These are phyloP conservation scores for Drosophila atripex DNA, from an alignment of 2,888 invertebrate species.

Conservation along the genomic window DNA sequence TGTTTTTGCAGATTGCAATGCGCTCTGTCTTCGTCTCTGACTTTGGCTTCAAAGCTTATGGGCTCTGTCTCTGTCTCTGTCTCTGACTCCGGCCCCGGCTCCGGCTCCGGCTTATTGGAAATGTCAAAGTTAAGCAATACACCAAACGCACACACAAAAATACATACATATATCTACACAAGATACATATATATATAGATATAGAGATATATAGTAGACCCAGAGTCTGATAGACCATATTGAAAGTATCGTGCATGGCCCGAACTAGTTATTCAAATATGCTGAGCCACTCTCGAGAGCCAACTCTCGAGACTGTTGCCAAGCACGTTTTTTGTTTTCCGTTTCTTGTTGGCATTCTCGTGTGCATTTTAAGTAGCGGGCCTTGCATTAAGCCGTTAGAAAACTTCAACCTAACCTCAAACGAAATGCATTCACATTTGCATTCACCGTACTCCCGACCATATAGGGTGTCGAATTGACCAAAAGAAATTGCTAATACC, in stretches of 20 bases:
- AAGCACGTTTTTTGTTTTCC: slow-evolving; percentile 76
- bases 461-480: slow-evolving; percentile 65
- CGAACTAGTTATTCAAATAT: slow-evolving; percentile 79
- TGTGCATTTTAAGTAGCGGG: slow-evolving; percentile 70
- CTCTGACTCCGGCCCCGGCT: no score
- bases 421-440: slow-evolving; percentile 42
- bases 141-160: slow-evolving; percentile 30
- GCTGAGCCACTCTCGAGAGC: slow-evolving; percentile 49
- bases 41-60: no score
- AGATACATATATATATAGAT: slow-evolving; percentile 10
- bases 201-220: slow-evolving; percentile 13
- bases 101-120: slow-evolving; percentile 59
- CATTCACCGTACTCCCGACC: slow-evolving; percentile 47
- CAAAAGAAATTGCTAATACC: slow-evolving; percentile 58
- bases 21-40: slow-evolving; percentile 27
- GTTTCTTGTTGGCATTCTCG: slow-evolving; percentile 51
- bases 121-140: slow-evolving; percentile 75
- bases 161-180: not conserved
- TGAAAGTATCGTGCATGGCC: slow-evolving; percentile 70
- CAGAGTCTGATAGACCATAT: slow-evolving; percentile 64
- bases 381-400: slow-evolving; percentile 73
- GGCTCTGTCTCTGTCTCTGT: not conserved
- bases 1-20: slow-evolving; percentile 71
- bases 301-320: slow-evolving; percentile 60
- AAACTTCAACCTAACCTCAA: slow-evolving; percentile 63